These are phyloP conservation scores for Pseudeuparius sepicola DNA, from an alignment of 2,888 invertebrate genomes.

Conservation along the genomic window DNA sequence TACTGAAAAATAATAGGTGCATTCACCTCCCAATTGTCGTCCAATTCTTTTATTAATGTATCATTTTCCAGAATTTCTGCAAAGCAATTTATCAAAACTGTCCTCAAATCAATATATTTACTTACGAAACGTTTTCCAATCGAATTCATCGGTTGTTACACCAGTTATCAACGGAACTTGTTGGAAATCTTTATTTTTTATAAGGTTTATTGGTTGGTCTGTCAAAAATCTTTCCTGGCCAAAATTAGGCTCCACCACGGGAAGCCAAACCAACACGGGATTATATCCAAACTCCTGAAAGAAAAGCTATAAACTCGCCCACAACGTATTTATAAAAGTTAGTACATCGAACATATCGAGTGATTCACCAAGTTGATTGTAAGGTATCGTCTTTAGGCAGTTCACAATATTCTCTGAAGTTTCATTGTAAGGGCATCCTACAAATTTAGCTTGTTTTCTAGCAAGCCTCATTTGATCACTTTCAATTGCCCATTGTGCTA, in stretches of 20 bases:
- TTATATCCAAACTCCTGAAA: conserved; percentile 44
- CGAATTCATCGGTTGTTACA: conserved; percentile 55
- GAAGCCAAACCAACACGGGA: conserved; percentile 45
- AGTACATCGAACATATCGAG: conserved; percentile 39
- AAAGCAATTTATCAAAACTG: conserved; percentile 6
- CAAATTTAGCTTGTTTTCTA: conserved; percentile 46
- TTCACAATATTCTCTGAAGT: conserved; percentile 44
- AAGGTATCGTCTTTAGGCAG: conserved; percentile 47
- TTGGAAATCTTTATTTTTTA: conserved; percentile 45
- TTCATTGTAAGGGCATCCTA: conserved; percentile 47
- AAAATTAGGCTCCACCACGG: conserved; percentile 52
- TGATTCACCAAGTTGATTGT: conserved; percentile 41
- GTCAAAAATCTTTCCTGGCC: conserved; percentile 54
- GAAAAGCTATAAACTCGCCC: too few species aligned
- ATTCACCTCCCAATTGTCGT: conserved; percentile 48
- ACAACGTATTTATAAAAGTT: too few species aligned
- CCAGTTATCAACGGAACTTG: conserved; percentile 54
- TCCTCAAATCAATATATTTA: background rate
- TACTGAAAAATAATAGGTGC: conserved; percentile 56
- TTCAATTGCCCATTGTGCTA: conserved; percentile 44
- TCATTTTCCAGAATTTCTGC: conserved; percentile 46
- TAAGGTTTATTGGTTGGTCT: conserved; percentile 46
- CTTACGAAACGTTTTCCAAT: conserved; percentile 47
- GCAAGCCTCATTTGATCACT: conserved; percentile 46
- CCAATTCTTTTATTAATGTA: conserved; percentile 43